A percentile compares a stretch with the other conserved stretches of the same genome.
Conservation (phyloP, 2,888 invertebrate genomes). For the Aleiodes testaceus region DNA sequence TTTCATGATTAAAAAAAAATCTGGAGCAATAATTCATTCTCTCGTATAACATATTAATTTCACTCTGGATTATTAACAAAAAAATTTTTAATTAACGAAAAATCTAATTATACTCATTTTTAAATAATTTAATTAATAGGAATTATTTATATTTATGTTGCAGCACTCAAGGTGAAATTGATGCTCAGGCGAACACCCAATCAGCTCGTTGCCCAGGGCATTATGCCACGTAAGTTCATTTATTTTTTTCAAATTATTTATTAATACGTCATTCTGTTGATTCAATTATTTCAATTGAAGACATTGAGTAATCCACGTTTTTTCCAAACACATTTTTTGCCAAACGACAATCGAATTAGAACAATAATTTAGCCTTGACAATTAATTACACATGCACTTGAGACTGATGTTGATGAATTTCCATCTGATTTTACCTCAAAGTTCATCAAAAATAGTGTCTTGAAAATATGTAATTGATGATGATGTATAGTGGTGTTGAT, state of each 20-base stretch:
- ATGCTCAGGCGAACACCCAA: constrained; percentile 95
- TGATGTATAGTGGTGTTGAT: not conserved
- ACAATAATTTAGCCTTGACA: not conserved
- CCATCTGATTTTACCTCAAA: not conserved
- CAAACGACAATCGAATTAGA: constrained; percentile 3
- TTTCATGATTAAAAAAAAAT: not conserved
- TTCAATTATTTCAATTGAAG: too few species aligned
- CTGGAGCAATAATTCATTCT: constrained; percentile 36
- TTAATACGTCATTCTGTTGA: too few species aligned
- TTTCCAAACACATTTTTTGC: not conserved
- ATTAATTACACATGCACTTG: not conserved
- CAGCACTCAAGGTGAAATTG: constrained; percentile 97
- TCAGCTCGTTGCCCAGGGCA: constrained; percentile 97
- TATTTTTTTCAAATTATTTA: too few species aligned
- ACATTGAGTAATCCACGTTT: not conserved
- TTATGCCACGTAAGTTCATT: constrained; percentile 95
- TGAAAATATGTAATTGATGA: not conserved
- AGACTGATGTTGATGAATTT: too few species aligned
- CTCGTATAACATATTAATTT: constrained; percentile 21
- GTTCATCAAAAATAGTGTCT: not conserved
- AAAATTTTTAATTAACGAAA: constrained; percentile 22
- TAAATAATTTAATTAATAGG: constrained; percentile 41
- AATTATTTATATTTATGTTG: constrained; percentile 72
- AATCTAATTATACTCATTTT: constrained; percentile 1
- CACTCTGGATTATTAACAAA: constrained; percentile 32